These are phyloP conservation scores for Oncorhynchus gorbuscha DNA, from an alignment of 2,113 vertebrate species.

Conservation along the genomic window DNA sequence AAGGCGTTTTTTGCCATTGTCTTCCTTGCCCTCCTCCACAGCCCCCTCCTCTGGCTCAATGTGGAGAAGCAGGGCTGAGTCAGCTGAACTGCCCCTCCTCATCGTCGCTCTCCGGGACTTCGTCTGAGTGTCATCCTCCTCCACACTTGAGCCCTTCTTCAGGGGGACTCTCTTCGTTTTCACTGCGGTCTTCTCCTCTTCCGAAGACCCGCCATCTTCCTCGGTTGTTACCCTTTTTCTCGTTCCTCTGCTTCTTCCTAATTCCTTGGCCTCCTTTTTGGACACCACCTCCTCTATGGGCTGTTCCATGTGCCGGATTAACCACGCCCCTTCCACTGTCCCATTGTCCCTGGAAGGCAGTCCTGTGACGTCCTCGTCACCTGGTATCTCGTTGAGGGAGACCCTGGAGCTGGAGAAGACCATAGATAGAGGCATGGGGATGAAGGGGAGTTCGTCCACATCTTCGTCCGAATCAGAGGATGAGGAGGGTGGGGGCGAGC, in stretches of 20 bases:
- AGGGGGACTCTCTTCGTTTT: constrained; percentile 61
- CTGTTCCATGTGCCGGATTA: not conserved
- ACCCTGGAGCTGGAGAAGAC: constrained; percentile 88
- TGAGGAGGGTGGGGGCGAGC: constrained; percentile 81
- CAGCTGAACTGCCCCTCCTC: constrained; percentile 89
- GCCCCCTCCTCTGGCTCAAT: constrained; percentile 57
- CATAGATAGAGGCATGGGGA: constrained; percentile 88
- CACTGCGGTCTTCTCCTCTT: constrained; percentile 57
- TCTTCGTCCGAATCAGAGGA: constrained; percentile 93
- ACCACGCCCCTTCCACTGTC: constrained; percentile 34
- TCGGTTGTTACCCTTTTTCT: constrained; percentile 40
- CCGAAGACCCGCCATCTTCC: constrained; percentile 49
- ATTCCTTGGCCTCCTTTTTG: constrained; percentile 25
- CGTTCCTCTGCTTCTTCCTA: constrained; percentile 14
- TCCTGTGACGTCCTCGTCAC: constrained; percentile 72
- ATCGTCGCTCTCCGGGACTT: constrained; percentile 75
- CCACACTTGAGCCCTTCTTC: constrained; percentile 73
- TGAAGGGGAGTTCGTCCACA: constrained; percentile 89
- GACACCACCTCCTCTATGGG: constrained; percentile 63
- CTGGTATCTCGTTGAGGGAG: constrained; percentile 90
- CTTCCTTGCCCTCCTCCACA: constrained; percentile 23
- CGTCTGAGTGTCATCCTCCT: constrained; percentile 61
- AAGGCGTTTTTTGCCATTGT: constrained; percentile 60
- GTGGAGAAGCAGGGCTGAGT: constrained; percentile 81
- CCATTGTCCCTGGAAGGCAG: constrained; percentile 21